These are phyloP conservation scores for Theristus sp. DNA, from an alignment of 2,888 invertebrate genomes.

Conservation along the genomic window DNA sequence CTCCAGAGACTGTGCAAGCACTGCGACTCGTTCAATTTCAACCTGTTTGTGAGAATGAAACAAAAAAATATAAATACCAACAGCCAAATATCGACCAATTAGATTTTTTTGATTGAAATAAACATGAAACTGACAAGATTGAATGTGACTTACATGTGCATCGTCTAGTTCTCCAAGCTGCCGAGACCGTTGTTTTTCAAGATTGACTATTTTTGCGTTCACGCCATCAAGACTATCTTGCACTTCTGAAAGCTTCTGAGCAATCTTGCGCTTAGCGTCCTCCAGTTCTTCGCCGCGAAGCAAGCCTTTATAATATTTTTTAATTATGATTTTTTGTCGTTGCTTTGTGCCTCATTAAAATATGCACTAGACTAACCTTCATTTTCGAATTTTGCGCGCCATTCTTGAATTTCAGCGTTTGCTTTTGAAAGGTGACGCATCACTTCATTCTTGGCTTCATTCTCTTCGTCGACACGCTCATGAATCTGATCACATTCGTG, in stretches of 20 bases:
- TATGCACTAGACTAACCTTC: no score
- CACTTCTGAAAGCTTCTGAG: conserved; percentile 85
- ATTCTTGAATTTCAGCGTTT: conserved; percentile 51
- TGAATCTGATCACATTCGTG: conserved; percentile 96
- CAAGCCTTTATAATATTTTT: conserved; percentile 65
- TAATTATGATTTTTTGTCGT: no score
- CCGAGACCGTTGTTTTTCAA: conserved; percentile 87
- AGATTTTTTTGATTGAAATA: no score
- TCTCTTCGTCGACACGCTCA: conserved; percentile 97
- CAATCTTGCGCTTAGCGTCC: conserved; percentile 49
- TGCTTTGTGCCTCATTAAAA: no score
- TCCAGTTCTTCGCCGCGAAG: conserved; percentile 42
- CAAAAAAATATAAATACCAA: no score
- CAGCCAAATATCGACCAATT: no score
- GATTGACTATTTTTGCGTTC: conserved; percentile 84
- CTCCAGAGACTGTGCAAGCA: conserved; percentile 46
- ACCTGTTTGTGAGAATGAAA: no score
- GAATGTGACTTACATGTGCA: conserved; percentile 51
- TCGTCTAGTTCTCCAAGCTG: conserved; percentile 93
- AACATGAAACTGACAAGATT: no score
- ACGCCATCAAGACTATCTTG: conserved; percentile 54
- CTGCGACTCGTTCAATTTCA: conserved; percentile 33
- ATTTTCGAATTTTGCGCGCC: conserved; percentile 8
- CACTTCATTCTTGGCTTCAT: conserved; percentile 82
- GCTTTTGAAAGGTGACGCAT: conserved; percentile 98